Evolutionary conservation across 2,797 vertebrate species (phyloP).

Genomic region (Enoplosus armatus): DNA sequence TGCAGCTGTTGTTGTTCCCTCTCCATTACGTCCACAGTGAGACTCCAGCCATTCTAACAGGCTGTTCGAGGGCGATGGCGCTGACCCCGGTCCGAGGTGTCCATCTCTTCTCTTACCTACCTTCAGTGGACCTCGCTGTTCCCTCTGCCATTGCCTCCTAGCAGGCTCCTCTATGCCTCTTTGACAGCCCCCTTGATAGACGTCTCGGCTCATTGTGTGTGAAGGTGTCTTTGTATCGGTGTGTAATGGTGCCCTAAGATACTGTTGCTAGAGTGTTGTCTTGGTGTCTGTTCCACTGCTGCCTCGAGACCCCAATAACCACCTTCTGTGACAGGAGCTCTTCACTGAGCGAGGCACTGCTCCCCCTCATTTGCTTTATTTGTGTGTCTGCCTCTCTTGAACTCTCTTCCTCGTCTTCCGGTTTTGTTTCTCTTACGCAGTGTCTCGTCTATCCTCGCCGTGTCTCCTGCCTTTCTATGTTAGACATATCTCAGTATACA

Average conservation of each 20-base stretch:
- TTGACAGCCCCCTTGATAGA: constrained; percentile 61
- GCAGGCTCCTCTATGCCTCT: constrained; percentile 60
- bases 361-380: constrained; percentile 45
- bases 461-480: constrained; percentile 22
- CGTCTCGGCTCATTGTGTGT: constrained; percentile 67
- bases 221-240: constrained; percentile 70
- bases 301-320: constrained; percentile 72
- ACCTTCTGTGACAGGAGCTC: constrained; percentile 54
- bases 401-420: neutral
- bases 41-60: constrained; percentile 36
- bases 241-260: constrained; percentile 67
- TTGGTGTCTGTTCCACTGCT: constrained; percentile 66
- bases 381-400: constrained; percentile 37
- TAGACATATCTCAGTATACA: constrained; percentile 20
- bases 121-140: constrained; percentile 30
- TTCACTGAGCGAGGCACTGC: constrained; percentile 35
- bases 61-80: constrained; percentile 28
- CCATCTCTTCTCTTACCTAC: constrained; percentile 34
- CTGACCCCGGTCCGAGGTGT: constrained; percentile 41
- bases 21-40: constrained; percentile 4
- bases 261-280: constrained; percentile 70
- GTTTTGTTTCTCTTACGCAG: constrained; percentile 1
- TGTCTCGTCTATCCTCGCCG: constrained; percentile 8
- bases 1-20: constrained; percentile 5
- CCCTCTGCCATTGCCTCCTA: constrained; percentile 42